Base-by-base conservation (phyloP, 2,888 invertebrate species). In the Tipula unca region DNA sequence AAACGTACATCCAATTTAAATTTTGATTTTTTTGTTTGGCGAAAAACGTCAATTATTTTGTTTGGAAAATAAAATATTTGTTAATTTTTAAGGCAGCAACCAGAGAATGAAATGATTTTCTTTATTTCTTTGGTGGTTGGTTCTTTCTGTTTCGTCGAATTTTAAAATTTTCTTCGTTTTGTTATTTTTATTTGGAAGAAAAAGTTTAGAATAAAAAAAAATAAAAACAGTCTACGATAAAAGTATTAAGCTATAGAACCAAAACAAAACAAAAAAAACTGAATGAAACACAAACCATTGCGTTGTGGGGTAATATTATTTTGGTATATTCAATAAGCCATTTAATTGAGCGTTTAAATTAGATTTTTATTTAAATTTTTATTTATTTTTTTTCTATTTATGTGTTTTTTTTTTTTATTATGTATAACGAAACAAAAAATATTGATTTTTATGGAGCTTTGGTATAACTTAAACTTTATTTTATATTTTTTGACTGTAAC, bases 311-410 rank as follows among this genome's bases (percentile, higher is more conserved):
- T 69, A 69, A 48, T 17, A 48, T 48, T 48, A 48, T 48, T 48
- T 48, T 17, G 48, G 48, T 48, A 48, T 48, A 69, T 69, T 69
- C 69, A 69, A 69, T 69, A 69, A 69, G 69, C 69, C 69, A 69
- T 69, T 69, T 69, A 69, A 69, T 69, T 69, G 69, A 69, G 69
- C 69, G 69, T 69, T 69, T 69, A 69, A 69, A 69, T 69, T 69
- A 25, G 69, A 25, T 69, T 69, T 69, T 69, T 69, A 69, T 69
- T 69, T 69, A 69, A 69, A 69, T 69, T 69, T 69, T 69, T 42
- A 25, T 69, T 69, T 54, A 17, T n/a, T n/a, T n/a, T n/a, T n/a
- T n/a, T n/a, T n/a, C n/a, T n/a, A n/a, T n/a, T n/a, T n/a, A n/a
- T n/a, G n/a, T n/a, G n/a, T 48, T 48, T 48, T 48, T 48, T 48